Evolutionary conservation across 2,888 invertebrate species (phyloP).

Genomic region (Parthenolecanium corni): DNA sequence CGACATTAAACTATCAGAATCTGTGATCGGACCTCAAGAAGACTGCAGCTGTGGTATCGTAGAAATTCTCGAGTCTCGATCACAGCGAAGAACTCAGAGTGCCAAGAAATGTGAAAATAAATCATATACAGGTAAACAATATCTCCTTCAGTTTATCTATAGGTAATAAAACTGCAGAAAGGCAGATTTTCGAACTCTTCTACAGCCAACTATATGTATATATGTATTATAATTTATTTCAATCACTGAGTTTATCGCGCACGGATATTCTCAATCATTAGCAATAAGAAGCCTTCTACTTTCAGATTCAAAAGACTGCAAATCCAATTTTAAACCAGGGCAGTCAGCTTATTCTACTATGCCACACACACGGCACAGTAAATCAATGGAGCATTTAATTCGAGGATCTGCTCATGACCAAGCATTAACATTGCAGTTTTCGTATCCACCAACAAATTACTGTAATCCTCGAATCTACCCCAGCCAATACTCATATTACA

Average conservation of each 20-base stretch:
- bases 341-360: neutral
- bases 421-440: slow-evolving; percentile 37
- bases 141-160: too few species aligned
- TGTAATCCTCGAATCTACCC: neutral
- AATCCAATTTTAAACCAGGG: neutral
- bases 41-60: slow-evolving; percentile 58
- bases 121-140: neutral
- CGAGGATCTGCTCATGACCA: slow-evolving; percentile 27
- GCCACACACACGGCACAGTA: slow-evolving; percentile 55
- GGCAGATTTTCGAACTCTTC: too few species aligned
- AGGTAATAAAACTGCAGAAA: too few species aligned
- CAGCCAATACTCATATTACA: neutral
- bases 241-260: too few species aligned
- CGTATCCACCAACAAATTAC: slow-evolving; percentile 17
- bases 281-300: neutral
- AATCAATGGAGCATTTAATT: slow-evolving; percentile 64
- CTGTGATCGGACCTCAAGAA: slow-evolving; percentile 39
- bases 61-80: slow-evolving; percentile 49
- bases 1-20: neutral
- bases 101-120: neutral
- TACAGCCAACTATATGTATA: too few species aligned
- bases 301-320: slow-evolving; percentile 1
- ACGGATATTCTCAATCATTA: too few species aligned
- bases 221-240: too few species aligned
- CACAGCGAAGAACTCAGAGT: neutral